Percentiles rank a stretch among this genome's conserved stretches.
These are phyloP conservation scores for Rhagonycha lutea DNA, from an alignment of 2,888 invertebrate genomes.

Conservation along the genomic window DNA sequence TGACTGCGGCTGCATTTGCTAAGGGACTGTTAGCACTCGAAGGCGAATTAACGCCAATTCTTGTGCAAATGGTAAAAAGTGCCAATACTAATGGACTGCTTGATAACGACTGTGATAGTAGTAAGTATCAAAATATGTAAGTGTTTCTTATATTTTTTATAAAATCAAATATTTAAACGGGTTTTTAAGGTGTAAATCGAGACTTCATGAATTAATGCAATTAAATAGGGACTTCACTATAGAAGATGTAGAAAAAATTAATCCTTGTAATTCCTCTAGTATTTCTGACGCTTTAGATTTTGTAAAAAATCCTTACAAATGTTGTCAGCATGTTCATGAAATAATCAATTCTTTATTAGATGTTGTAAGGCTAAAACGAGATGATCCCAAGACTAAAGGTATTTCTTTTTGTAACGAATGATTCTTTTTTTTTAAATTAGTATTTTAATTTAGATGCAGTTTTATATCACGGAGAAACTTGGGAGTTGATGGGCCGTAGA, in stretches of 20 bases:
- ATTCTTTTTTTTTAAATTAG: neutral
- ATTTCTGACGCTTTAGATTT: slow-evolving; percentile 90
- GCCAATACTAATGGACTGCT: slow-evolving; percentile 97
- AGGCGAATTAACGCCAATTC: slow-evolving; percentile 96
- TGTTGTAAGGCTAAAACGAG: slow-evolving; percentile 83
- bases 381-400: slow-evolving; percentile 88
- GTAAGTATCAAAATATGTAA: slow-evolving; percentile 92
- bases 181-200: slow-evolving; percentile 84
- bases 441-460: slow-evolving; percentile 70
- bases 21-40: slow-evolving; percentile 96
- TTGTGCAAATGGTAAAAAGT: slow-evolving; percentile 99
- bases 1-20: slow-evolving; percentile 99
- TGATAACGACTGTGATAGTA: slow-evolving; percentile 97
- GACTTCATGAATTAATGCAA: slow-evolving; percentile 90
- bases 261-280: slow-evolving; percentile 91
- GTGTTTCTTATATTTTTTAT: slow-evolving; percentile 44
- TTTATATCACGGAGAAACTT: slow-evolving; percentile 96
- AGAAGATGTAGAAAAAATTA: slow-evolving; percentile 85
- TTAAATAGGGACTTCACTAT: slow-evolving; percentile 83
- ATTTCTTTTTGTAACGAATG: neutral
- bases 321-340: slow-evolving; percentile 88
- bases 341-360: slow-evolving; percentile 86
- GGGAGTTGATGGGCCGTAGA: slow-evolving; percentile 96
- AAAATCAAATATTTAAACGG: slow-evolving; percentile 6
- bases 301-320: slow-evolving; percentile 93